Conservation (phyloP, 2,888 invertebrate genomes). For the Geotrupes spiniger region DNA sequence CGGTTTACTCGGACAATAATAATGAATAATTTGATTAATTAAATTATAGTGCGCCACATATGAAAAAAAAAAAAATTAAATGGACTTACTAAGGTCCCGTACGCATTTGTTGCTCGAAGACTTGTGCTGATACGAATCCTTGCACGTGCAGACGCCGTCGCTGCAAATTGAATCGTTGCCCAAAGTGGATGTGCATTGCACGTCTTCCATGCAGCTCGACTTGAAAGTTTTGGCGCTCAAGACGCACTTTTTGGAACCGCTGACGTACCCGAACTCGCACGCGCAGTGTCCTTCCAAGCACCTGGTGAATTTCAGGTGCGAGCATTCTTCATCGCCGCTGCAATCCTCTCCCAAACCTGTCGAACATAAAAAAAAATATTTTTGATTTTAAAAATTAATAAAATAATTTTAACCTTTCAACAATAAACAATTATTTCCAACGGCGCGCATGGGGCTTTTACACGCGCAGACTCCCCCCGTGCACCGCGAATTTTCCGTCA, state of each 20-base stretch:
- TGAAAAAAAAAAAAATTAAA: too few species aligned
- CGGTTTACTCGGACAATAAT: too few species aligned
- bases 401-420: constrained; percentile 10
- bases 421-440: constrained; percentile 25
- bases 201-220: constrained; percentile 34
- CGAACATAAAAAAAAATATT: constrained; percentile 1
- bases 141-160: constrained; percentile 35
- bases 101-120: constrained; percentile 33
- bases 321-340: constrained; percentile 33
- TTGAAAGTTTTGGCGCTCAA: constrained; percentile 28
- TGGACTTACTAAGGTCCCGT: constrained; percentile 11
- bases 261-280: constrained; percentile 33
- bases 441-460: constrained; percentile 31
- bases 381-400: not conserved
- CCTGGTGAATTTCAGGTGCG: constrained; percentile 25
- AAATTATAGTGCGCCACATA: too few species aligned
- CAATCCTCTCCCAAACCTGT: constrained; percentile 38
- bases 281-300: constrained; percentile 34
- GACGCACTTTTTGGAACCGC: constrained; percentile 32
- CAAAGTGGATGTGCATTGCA: constrained; percentile 35
- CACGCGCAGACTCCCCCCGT: constrained; percentile 36
- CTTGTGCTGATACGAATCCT: constrained; percentile 35
- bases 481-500: constrained; percentile 32
- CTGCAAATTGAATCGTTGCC: constrained; percentile 34
- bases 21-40: too few species aligned